Evolutionary conservation across 1,140 invertebrate genomes (phyloP), one percentile per base, ranked within the genome.

Genomic region (Diploscapter pachys): DNA sequence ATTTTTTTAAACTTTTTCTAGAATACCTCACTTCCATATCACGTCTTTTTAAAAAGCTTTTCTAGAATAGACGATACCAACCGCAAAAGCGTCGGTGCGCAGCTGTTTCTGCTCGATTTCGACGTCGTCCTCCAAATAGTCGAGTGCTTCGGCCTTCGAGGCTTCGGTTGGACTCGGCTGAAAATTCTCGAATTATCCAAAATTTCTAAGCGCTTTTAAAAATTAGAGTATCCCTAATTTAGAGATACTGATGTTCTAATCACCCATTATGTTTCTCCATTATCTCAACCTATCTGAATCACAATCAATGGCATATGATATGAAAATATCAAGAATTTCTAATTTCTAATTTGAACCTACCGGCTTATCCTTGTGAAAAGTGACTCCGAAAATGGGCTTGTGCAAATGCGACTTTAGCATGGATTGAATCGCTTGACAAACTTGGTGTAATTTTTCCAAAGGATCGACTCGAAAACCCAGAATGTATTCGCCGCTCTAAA

Each of bases 401-500:
- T 91, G 90, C 50, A 90, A 90, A 81, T 93, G 96, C 4, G 94
- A 90, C 53, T 90, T 89, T 83, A 91, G 90, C 52, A 98, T 86
- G 2, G 92, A 91, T 55, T 89, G 88, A 0, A 98, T 90, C 87
- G 96, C 93, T 86, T 93, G 92, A 59, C 91, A 89, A 8, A 94
- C 88, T 62, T 89, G 88, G 54, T 90, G 89, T 8, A 98, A 88
- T 81, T 93, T 91, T 73, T 94, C 91, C 4, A 88, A 81, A 0
- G 95, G 94, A 88, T 97, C 95, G 59, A 97, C 91, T 65, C 93
- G 90, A 88, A 98, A 98, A 31, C 95, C 95, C 3, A 98, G 88
- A 53, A 96, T 90, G 86, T 95, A 97, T 3, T 91, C 91, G 4
- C 94, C 94, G 81, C 91, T 92, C 87, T 88, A 77, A 75, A 31